Base-by-base conservation (phyloP, 1,140 invertebrate species). In the Coptotermes formosanus region DNA sequence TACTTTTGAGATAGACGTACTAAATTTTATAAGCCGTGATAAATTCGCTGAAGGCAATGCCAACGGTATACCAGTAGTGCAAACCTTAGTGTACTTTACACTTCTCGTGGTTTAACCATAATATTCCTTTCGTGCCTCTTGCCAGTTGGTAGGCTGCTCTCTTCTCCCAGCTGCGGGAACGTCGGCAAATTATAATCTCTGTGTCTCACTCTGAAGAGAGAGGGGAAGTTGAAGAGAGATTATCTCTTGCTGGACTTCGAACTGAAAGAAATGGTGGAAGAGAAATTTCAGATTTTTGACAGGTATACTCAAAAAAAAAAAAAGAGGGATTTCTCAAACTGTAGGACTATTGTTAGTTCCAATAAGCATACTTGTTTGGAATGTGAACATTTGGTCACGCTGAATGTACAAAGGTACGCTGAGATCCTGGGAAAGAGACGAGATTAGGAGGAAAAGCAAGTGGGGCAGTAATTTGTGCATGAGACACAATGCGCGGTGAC, bases 311-410 rank as follows among this genome's bases (percentile, higher is more conserved):
- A 0, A 4, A 55, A 55, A 55, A 55, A 55, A 21, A 55, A 55
- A 55, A 4, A 38, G 64, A 30, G 64, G 64, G n/a, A 75, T 75
- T 75, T 30, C 9, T 75, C n/a, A 30, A 30, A 75, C 64, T 14
- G 64, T 30, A 55, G 0, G 64, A 6, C 64, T 75, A 16, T 75
- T 75, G 64, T 75, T 30, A 75, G 25, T 55, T 75, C 64, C 64
- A 30, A 30, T 75, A 75, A n/a, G n/a, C 64, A 75, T 30, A 30
- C 25, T n/a, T 19, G 52, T 55, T 55, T 55, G 52, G 52, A 55
- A 55, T 55, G 52, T 55, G 64, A 75, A n/a, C 64, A 75, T 75
- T 75, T 75, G 64, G 64, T 75, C 64, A 75, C 64, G 64, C n/a
- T 12, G 25, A n/a, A 30, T 25, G 38, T 38, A 75, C 64, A 75